Evolutionary conservation across 2,888 invertebrate genomes (phyloP), one percentile per base, ranked within the genome.

Genomic region (Schrankia costaestrigalis): DNA sequence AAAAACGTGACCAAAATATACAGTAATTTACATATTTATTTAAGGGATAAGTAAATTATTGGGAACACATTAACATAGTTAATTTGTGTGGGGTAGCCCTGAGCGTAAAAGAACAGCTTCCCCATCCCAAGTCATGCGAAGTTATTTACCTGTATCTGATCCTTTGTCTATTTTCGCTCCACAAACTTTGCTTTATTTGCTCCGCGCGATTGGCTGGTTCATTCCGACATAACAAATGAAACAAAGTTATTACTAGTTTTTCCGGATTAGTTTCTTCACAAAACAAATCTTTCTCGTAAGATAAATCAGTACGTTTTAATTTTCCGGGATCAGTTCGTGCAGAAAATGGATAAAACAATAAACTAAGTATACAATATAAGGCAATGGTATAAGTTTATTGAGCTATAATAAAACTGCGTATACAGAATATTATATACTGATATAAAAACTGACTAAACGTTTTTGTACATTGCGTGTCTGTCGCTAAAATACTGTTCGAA

Each of bases 141-240:
- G 74, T 78, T 78, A 76, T 76, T 78, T 83, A 82, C 85, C 84
- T 84, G 82, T 80, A 76, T 80, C 71, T 64, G 76, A 78, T 76
- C 79, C 80, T 81, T 83, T 83, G 82, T 85, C 80, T 84, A 77
- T 82, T 84, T 74, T 78, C 79, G 82, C 79, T 81, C 62, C 76
- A 81, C 77, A 73, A 80, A 79, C 67, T 76, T 62, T 59, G 69
- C 67, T 79, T 78, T 83, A 84, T 85, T 85, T 80, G 71, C 71
- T 78, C 68, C 65, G 67, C 71, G 65, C 76, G 76, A 85, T 85
- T 81, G 78, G 74, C 71, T 78, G 76, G 74, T 72, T 82, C 77
- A 77, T 74, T 80, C 71, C 71, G 56, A 76, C 67, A 77, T 80
- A 75, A 78, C 74, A 78, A 78, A 84, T 78, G 77, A 75, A 73